Evolutionary conservation across 2,113 vertebrate genomes (phyloP).

Genomic region (Hyaena hyaena): DNA sequence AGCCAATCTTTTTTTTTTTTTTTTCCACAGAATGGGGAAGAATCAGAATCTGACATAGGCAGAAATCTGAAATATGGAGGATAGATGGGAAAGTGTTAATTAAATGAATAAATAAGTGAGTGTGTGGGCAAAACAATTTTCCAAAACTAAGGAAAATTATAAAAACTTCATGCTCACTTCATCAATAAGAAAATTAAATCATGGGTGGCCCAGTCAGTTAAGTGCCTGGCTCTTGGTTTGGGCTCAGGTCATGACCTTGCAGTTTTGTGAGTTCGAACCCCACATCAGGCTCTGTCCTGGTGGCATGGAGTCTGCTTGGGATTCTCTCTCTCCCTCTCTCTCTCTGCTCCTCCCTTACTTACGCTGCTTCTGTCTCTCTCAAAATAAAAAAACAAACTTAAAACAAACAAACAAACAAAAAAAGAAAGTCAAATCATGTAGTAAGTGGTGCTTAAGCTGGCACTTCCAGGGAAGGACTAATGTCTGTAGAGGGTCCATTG

Average conservation of each 20-base stretch:
- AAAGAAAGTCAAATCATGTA: not conserved
- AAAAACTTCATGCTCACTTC: not conserved
- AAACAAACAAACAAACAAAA: too few relatives aligned
- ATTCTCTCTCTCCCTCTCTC: too few relatives aligned
- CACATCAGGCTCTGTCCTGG: too few relatives aligned
- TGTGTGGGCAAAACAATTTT: not conserved
- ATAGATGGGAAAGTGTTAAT: not conserved
- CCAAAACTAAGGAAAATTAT: not conserved
- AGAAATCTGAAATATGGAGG: not conserved
- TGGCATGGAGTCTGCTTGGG: too few relatives aligned
- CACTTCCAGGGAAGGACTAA: not conserved
- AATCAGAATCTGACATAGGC: not conserved
- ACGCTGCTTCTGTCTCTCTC: too few relatives aligned
- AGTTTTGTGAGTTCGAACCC: too few relatives aligned
- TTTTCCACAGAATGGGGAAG: not conserved
- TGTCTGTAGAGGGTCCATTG: rapidly evolving
- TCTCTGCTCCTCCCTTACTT: too few relatives aligned
- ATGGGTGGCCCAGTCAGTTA: not conserved
- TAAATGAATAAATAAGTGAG: not conserved
- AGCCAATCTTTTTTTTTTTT: not conserved
- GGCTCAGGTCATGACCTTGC: too few relatives aligned
- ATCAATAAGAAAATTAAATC: not conserved
- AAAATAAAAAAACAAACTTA: too few relatives aligned
- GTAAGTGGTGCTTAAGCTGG: not conserved
- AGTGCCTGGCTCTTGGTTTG: too few relatives aligned